A percentile compares a stretch with the other conserved stretches of the same genome.
Evolutionary conservation across 2,113 vertebrate species (phyloP).

Genomic region (Larimichthys polyactis): DNA sequence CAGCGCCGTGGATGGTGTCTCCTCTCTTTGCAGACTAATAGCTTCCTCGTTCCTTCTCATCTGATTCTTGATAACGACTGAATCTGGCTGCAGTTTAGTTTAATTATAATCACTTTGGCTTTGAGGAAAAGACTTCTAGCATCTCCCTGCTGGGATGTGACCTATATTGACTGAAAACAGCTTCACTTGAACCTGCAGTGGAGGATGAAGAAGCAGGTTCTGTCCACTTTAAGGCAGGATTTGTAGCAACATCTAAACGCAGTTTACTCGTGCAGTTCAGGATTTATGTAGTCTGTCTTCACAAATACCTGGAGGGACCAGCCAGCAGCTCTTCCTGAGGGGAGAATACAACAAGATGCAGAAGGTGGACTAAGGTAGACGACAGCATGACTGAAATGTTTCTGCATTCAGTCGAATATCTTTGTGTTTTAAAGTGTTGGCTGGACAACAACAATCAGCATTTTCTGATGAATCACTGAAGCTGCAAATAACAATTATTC

Average conservation of each 20-base stretch:
- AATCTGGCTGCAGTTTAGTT: conserved; percentile 3
- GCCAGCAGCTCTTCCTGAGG: not conserved
- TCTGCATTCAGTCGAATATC: not conserved
- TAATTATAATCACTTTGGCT: conserved; percentile 2
- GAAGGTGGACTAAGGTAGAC: not conserved
- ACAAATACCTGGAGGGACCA: conserved; percentile 17
- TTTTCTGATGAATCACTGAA: not conserved
- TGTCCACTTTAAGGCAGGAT: conserved; percentile 6
- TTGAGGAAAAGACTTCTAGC: not conserved
- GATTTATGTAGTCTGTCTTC: conserved; percentile 15
- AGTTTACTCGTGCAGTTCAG: conserved; percentile 25
- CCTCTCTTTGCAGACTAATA: not conserved
- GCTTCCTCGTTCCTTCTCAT: not conserved
- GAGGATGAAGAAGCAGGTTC: conserved; percentile 12
- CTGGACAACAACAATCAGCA: not conserved
- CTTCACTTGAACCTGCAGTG: conserved; percentile 30
- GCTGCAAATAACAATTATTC: not conserved
- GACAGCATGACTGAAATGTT: not conserved
- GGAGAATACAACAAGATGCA: not conserved
- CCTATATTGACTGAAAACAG: not conserved
- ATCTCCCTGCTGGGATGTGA: not conserved
- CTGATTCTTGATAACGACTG: conserved; percentile 2
- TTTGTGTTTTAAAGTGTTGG: not conserved
- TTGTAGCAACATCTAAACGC: conserved; percentile 25
- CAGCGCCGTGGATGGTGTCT: conserved; percentile 3